Conservation (phyloP, 2,888 invertebrate genomes). For the Alviniconcha strummeri region DNA sequence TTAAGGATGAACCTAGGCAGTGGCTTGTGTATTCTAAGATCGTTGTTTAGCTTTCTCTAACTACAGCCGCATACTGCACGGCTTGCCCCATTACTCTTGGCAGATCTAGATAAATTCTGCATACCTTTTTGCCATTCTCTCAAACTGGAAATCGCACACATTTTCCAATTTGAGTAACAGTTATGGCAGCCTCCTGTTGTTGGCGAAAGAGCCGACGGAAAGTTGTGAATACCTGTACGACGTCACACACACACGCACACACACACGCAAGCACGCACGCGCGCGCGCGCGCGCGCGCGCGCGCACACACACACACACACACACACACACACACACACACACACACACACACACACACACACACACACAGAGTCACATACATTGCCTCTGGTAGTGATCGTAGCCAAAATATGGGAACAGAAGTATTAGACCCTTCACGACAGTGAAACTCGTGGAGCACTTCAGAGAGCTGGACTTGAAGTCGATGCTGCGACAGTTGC, state of each 20-base stretch:
- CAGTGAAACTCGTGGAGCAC: too few species aligned
- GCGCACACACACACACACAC: neutral
- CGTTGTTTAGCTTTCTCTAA: too few species aligned
- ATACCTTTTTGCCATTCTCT: neutral
- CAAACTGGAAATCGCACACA: too few species aligned
- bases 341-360: conserved; percentile 12
- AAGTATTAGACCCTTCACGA: too few species aligned
- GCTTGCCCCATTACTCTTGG: neutral
- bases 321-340: conserved; percentile 9
- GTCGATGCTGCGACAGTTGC: neutral
- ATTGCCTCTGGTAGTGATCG: neutral
- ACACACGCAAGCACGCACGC: neutral
- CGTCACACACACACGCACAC: neutral
- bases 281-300: neutral
- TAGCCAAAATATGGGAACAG: neutral
- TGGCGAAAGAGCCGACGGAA: neutral
- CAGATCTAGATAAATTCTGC: neutral
- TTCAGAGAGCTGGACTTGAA: neutral
- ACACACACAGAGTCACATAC: neutral
- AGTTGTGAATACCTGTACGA: neutral
- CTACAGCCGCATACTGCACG: too few species aligned
- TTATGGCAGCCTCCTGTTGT: too few species aligned
- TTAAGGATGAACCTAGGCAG: too few species aligned
- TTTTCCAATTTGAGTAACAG: too few species aligned
- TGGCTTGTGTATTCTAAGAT: too few species aligned